A percentile compares a stretch with the other conserved stretches of the same genome.
phyloP scores from a whole-genome alignment of 2,113 vertebrate species.

The Heterocephalus glaber region DNA sequence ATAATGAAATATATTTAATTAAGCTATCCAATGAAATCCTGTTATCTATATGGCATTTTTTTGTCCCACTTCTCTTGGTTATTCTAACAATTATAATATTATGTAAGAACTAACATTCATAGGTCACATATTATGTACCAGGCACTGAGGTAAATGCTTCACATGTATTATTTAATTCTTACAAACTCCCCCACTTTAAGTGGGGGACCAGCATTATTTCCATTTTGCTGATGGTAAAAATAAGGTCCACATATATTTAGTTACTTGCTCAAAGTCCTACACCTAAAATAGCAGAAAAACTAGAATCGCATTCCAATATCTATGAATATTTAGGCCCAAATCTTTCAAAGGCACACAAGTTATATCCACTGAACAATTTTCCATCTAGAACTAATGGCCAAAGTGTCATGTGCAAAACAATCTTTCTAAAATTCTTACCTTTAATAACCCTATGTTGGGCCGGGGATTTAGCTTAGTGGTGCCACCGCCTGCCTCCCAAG shows the following conservation, averaged over 20 bases:
- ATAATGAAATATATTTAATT: slow-evolving; percentile 70
- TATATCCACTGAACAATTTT: neutral
- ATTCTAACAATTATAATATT: slow-evolving; percentile 37
- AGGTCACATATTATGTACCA: neutral
- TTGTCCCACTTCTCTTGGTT: slow-evolving; percentile 13
- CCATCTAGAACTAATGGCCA: neutral
- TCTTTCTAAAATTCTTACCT: slow-evolving; percentile 10
- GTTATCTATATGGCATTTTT: slow-evolving; percentile 42
- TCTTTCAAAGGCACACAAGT: neutral
- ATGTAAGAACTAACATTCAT: slow-evolving; percentile 39
- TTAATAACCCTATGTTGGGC: neutral
- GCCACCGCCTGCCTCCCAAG: too few relatives aligned
- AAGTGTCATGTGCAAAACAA: neutral
- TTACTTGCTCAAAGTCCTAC: neutral
- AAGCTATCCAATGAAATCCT: slow-evolving; percentile 50
- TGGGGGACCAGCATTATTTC: neutral
- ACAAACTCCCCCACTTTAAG: neutral
- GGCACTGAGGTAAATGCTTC: slow-evolving; percentile 9
- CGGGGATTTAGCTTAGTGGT: too few relatives aligned
- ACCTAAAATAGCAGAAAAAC: slow-evolving; percentile 20
- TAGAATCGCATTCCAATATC: neutral
- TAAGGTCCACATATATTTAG: slow-evolving; percentile 41
- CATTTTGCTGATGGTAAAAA: slow-evolving; percentile 39
- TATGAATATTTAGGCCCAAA: neutral
- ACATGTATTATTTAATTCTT: slow-evolving; percentile 1